Base-by-base conservation (phyloP, 2,113 vertebrate species). In the Varanus salvator region DNA sequence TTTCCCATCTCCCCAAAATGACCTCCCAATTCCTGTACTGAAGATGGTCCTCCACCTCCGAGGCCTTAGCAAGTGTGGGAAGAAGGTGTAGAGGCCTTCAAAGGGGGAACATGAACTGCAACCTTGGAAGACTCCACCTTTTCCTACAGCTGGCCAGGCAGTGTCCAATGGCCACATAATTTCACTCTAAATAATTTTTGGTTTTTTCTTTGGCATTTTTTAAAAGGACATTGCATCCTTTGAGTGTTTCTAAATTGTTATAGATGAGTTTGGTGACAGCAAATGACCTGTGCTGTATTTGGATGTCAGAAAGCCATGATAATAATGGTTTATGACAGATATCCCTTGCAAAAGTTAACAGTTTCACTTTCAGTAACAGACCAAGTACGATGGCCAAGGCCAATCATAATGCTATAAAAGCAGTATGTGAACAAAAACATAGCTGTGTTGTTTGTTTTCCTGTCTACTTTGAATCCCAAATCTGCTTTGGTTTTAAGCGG, bases 161-260 rank as follows among this genome's bases (percentile, higher is more conserved):
- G 38, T 44, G 38, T 44, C 38, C 38, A 44, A 44, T 44, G 38
- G 38, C 38, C 38, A 44, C 38, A 44, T 1, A 44, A 44, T 44
- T 44, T 44, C 38, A 44, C 38, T 44, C 38, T 44, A 44, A 44
- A 44, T 44, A 44, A 44, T 44, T 44, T 44, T 44, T 44, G 38
- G 38, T 44, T 85, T 80, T 93, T 86, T 85, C 86, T 92, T 68
- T 77, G 84, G 83, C 74, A 87, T 0, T 1, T 68, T 27, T 48
- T 19, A 19, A n/a, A 77, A 88, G 9, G 92, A 88, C 11, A 54
- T 9, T 80, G 50, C 86, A 87, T 85, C 57, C 57, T n/a, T 48
- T 80, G 76, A 75, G 14, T 72, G 9, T 80, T 89, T 8, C 31
- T 27, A 93, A 86, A 1, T 12, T 0, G 8, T 76, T 69, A 14